phyloP scores from a whole-genome alignment of 2,113 vertebrate genomes.

The Stigmatopora nigra region DNA sequence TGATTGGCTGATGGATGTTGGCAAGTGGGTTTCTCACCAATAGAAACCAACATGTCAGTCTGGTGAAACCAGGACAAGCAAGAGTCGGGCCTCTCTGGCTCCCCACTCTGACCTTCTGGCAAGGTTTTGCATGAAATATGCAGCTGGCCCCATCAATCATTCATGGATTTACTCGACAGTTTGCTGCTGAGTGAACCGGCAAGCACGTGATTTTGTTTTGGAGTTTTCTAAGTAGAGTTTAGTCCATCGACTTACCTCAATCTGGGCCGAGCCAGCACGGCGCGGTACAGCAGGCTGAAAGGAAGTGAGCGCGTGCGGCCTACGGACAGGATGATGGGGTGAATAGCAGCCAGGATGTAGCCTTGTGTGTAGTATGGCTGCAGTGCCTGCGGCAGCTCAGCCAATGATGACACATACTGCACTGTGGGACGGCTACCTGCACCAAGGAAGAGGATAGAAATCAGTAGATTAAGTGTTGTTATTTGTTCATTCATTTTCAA shows the following conservation, averaged over 20 bases:
- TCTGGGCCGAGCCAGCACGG: constrained; percentile 78
- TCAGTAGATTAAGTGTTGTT: background rate
- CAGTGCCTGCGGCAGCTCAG: constrained; percentile 81
- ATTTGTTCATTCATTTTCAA: too few relatives aligned
- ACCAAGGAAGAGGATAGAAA: constrained; percentile 1
- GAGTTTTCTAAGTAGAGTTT: background rate
- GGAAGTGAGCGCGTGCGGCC: constrained; percentile 75
- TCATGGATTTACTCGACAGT: constrained; percentile 45
- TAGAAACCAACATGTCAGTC: constrained; percentile 9
- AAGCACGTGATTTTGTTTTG: background rate
- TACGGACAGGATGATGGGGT: constrained; percentile 82
- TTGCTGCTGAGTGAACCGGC: background rate
- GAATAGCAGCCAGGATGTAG: constrained; percentile 79
- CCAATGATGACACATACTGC: constrained; percentile 81
- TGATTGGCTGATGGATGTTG: constrained; percentile 35
- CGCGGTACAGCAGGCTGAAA: constrained; percentile 84
- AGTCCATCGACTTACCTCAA: constrained; percentile 67
- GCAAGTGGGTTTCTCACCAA: constrained; percentile 44
- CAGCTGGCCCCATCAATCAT: constrained; percentile 54
- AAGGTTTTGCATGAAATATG: constrained; percentile 52
- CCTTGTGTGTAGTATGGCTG: constrained; percentile 87
- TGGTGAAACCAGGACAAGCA: background rate
- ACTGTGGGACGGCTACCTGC: constrained; percentile 83
- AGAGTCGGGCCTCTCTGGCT: constrained; percentile 9
- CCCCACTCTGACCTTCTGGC: constrained; percentile 34